Percentiles rank a stretch among this genome's conserved stretches.
Evolutionary conservation across 2,888 invertebrate species (phyloP).

Genomic region (Leptinotarsa juncta): DNA sequence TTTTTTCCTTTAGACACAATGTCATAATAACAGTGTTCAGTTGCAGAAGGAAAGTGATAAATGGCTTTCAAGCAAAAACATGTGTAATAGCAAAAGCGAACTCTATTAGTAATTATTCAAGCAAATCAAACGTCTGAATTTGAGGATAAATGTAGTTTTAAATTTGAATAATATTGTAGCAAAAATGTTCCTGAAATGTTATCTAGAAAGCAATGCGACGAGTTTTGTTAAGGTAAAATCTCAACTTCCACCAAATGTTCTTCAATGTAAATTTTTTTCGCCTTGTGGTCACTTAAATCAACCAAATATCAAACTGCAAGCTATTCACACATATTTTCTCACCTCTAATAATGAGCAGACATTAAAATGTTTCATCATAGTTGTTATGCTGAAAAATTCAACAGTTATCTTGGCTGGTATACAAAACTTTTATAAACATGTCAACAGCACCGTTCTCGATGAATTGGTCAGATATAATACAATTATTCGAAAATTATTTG

Average conservation of each 20-base stretch:
- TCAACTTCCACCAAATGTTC: background rate
- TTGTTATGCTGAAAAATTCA: constrained; percentile 33
- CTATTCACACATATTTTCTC: constrained; percentile 1
- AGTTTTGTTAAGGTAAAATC: too few species aligned
- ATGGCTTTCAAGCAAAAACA: background rate
- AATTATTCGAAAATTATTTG: too few species aligned
- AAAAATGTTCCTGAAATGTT: background rate
- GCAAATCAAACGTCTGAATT: background rate
- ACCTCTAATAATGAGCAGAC: constrained; percentile 20
- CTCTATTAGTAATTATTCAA: background rate
- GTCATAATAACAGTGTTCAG: background rate
- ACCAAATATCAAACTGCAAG: background rate
- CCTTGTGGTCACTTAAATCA: background rate
- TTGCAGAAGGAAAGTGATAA: background rate
- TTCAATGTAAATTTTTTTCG: background rate
- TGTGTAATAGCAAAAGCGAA: background rate
- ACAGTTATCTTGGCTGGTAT: background rate
- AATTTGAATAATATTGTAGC: background rate
- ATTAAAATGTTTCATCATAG: constrained; percentile 38
- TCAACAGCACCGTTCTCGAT: too few species aligned
- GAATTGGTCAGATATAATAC: too few species aligned
- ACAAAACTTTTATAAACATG: background rate
- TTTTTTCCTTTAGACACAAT: background rate
- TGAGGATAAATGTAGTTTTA: background rate
- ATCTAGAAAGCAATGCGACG: too few species aligned